Evolutionary conservation across 1,140 invertebrate genomes (phyloP).

Genomic region (Penaeus indicus): DNA sequence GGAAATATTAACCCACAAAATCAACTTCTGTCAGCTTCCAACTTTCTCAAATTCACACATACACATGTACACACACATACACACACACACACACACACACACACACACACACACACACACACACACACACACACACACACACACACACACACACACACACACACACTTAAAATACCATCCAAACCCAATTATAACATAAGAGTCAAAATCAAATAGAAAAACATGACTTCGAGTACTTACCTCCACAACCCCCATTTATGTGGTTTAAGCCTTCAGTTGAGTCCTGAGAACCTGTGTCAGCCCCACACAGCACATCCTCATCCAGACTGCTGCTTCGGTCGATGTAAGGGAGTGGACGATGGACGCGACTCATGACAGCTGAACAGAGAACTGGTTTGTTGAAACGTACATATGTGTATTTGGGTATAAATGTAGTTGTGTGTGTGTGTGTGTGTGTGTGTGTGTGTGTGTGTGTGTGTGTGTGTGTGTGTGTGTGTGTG

Average conservation of each 20-base stretch:
- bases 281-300: slow-evolving; percentile 53
- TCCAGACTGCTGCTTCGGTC: slow-evolving; percentile 62
- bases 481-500: background rate
- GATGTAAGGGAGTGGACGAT: slow-evolving; percentile 65
- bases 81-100: too few species aligned
- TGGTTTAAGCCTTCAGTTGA: slow-evolving; percentile 53
- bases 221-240: slow-evolving; percentile 11
- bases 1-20: too few species aligned
- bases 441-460: background rate
- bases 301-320: slow-evolving; percentile 58
- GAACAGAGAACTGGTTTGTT: slow-evolving; percentile 16
- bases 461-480: background rate
- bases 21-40: too few species aligned
- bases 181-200: too few species aligned
- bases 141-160: too few species aligned
- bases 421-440: background rate
- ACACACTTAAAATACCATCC: too few species aligned
- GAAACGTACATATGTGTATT: background rate
- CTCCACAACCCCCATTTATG: slow-evolving; percentile 55
- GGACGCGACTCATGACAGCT: slow-evolving; percentile 58
- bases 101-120: too few species aligned
- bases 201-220: too few species aligned
- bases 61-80: too few species aligned
- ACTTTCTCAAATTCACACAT: too few species aligned
- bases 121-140: too few species aligned